phyloP scores from a whole-genome alignment of 2,888 invertebrate species.

The Synergus itoensis region DNA sequence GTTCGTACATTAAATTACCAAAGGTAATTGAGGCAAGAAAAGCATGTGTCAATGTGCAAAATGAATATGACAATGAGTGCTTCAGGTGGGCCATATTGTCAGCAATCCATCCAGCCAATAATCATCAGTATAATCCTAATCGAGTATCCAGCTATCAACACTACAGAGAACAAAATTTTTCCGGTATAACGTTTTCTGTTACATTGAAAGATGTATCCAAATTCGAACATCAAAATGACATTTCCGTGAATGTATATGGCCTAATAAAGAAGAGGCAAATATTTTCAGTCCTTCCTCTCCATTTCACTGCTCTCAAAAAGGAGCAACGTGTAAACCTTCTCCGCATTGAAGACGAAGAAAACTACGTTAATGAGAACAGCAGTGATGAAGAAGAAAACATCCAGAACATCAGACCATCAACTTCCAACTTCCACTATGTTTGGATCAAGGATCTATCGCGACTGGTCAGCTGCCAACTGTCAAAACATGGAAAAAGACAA shows the following conservation, averaged over 20 bases:
- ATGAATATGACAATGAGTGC: no score
- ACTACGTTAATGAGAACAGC: background rate
- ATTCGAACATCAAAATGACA: constrained; percentile 46
- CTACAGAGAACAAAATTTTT: constrained; percentile 24
- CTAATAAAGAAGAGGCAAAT: constrained; percentile 19
- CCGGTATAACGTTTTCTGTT: constrained; percentile 41
- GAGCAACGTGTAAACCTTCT: constrained; percentile 32
- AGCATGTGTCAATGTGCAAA: no score
- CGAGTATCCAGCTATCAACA: background rate
- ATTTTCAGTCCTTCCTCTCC: background rate
- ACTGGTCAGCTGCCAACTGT: no score
- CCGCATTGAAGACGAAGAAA: background rate
- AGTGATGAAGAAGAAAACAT: background rate
- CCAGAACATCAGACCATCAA: no score
- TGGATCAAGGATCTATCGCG: no score
- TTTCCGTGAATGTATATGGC: constrained; percentile 44
- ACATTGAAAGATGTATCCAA: constrained; percentile 37
- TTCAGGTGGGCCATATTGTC: no score
- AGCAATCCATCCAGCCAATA: no score
- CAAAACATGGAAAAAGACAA: no score
- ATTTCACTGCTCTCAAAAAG: constrained; percentile 37
- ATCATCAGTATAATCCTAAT: background rate
- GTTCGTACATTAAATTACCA: no score
- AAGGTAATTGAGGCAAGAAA: no score
- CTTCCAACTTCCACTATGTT: no score